phyloP scores from a whole-genome alignment of 2,797 vertebrate genomes.

The Mus caroli region DNA sequence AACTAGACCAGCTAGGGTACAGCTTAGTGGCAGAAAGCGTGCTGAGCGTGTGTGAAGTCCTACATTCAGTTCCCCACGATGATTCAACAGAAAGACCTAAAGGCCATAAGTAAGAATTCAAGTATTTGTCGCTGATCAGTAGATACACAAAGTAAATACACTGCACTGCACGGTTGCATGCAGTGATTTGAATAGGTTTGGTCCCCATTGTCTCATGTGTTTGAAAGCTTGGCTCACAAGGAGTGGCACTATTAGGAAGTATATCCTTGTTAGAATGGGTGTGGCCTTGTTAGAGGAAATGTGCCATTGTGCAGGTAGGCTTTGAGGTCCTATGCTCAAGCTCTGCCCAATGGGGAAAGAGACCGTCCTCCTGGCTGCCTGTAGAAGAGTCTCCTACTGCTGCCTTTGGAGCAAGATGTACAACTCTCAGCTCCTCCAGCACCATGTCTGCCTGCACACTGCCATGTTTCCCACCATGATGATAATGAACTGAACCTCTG shows the following conservation, averaged over 20 bases:
- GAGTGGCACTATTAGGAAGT: background rate
- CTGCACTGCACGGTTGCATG: too few relatives aligned
- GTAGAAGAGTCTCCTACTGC: too few relatives aligned
- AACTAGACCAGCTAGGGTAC: background rate
- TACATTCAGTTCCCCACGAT: too few relatives aligned
- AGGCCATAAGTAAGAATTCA: background rate
- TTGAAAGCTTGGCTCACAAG: background rate
- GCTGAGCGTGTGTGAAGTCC: background rate
- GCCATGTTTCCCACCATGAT: background rate
- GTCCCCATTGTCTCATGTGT: background rate
- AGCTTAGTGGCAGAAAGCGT: background rate
- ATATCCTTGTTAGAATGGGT: background rate
- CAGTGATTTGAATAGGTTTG: background rate
- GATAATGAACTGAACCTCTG: background rate
- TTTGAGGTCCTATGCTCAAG: background rate
- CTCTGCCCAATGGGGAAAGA: too few relatives aligned
- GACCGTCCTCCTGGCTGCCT: too few relatives aligned
- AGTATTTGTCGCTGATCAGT: background rate
- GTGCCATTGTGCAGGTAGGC: background rate
- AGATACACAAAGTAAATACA: background rate
- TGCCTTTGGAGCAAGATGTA: background rate
- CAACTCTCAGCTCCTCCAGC: background rate
- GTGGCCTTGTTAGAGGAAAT: background rate
- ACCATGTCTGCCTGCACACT: background rate
- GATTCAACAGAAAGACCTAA: background rate